Base-by-base conservation (phyloP, 2,113 vertebrate species). In the Clinocottus analis region DNA sequence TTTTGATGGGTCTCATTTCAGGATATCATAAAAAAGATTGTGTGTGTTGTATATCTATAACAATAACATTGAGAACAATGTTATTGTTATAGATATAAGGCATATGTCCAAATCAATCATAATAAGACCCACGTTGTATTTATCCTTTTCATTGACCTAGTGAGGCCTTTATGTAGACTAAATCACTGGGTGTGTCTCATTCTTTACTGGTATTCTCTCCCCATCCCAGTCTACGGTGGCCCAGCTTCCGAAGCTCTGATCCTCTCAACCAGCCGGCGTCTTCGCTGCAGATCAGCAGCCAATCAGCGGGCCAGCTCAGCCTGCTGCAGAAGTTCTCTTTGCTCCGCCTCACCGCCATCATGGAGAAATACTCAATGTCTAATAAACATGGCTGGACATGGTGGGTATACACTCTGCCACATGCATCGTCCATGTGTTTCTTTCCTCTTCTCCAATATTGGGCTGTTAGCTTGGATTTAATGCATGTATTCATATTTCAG, bases 301-400 rank as follows among this genome's bases (percentile, higher is more conserved):
- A 99, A 87, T 97, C 97, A 21, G 97, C 97, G 5, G 94, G 95
- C 63, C 97, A 99, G 70, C 96, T 99, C 85, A 97, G 96, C 73
- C 93, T 99, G 70, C 94, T 99, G 82, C 98, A 98, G 66, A 98
- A 97, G 83, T 97, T 99, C 93, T 98, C 98, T 0, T 88, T 99
- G 79, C 96, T 99, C 21, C 96, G 96, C 37, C 96, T 99, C 82
- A 99, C 98, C 0, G 97, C 97, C 91, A 96, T 98, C 93, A 98
- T 99, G 98, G 98, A 99, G 90, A 98, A 96, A 83, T 96, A 97
- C 88, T 98, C 97, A 10, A 94, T 98, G 97, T 97, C 97, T 84
- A 99, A 96, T 85, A 99, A 98, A 80, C 97, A 99, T 16, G 97
- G 97, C 82, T 99, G 98, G 98, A 97, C 97, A 0, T 98, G 98